These are phyloP conservation scores for Pyrochroa serraticornis DNA, from an alignment of 2,888 invertebrate species.

Conservation along the genomic window DNA sequence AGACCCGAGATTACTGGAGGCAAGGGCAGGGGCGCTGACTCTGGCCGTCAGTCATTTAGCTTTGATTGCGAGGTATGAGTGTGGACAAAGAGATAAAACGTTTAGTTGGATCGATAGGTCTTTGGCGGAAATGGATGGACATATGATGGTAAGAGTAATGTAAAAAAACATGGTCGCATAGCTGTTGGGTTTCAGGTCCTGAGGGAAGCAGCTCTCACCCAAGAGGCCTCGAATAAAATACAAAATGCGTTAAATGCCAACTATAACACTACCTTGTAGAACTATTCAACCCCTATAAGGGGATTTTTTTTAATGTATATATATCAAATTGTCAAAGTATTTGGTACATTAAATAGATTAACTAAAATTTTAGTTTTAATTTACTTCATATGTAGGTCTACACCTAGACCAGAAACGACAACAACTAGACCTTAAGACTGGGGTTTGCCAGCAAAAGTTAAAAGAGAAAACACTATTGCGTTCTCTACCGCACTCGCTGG, in stretches of 20 bases:
- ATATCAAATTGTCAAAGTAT: too few relatives aligned
- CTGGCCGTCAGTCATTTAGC: constrained; percentile 72
- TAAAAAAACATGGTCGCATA: neutral
- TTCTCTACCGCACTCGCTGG: too few relatives aligned
- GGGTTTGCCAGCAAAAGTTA: too few relatives aligned
- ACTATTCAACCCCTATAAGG: too few relatives aligned
- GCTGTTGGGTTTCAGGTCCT: constrained; percentile 51
- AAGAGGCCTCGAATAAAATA: constrained; percentile 58
- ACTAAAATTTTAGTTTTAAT: too few relatives aligned
- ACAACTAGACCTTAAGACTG: too few relatives aligned
- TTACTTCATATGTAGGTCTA: too few relatives aligned
- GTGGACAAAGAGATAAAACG: constrained; percentile 59
- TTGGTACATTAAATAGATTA: too few relatives aligned
- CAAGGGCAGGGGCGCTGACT: constrained; percentile 69
- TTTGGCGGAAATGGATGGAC: constrained; percentile 69
- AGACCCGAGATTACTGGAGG: constrained; percentile 71
- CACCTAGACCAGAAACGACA: too few relatives aligned
- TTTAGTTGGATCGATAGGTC: constrained; percentile 68
- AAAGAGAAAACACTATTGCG: too few relatives aligned
- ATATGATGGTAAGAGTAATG: constrained; percentile 61
- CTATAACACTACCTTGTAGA: constrained; percentile 14
- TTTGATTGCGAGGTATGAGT: constrained; percentile 66
- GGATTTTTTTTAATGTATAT: too few relatives aligned
- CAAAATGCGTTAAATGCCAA: constrained; percentile 50
- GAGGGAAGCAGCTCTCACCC: constrained; percentile 61